Base-by-base conservation (phyloP, 2,888 invertebrate genomes). In the Polydrusus pterygomalis region DNA sequence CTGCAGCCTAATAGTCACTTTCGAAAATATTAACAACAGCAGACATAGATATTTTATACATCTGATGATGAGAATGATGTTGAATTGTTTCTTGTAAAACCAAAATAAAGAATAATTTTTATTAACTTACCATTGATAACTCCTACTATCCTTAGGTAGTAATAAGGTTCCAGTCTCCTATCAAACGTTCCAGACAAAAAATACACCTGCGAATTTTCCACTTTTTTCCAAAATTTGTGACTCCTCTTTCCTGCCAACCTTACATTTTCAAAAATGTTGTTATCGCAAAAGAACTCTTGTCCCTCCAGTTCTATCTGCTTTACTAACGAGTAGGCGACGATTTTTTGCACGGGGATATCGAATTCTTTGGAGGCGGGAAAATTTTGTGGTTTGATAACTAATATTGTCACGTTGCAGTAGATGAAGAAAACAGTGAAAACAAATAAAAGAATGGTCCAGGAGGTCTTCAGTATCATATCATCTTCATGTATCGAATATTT, bases 291-390 rank as follows among this genome's bases (percentile, higher is more conserved):
- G 40, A 75, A 78, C 63, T 79, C 78, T 54, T 81, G 75, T 62
- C 80, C 81, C 11, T 81, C 82, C 11, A 80, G 70, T 73, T 82
- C 82, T n/a, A 83, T 80, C 60, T 79, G 78, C 64, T 82, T 82
- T 54, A 76, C 43, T 45, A 83, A 49, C 5, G 83, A 82, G 73
- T 79, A 83, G 17, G 81, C 80, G 47, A 83, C 81, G 38, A 77
- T 77, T 64, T 70, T 77, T 51, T 64, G 69, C 58, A 77, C 73
- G n/a, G 45, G 9, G n/a, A 51, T 25, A 18, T 68, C 58, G 13
- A 38, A 3, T 17, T 40, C 34, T 13, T 65, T 47, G 8, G 17
- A 63, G 10, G n/a, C 25, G 10, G 43, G 13, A 60, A 49, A 45
- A 20, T 73, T 58, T 38, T 47, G 60, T 15, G 15, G 13, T 15